Conservation (phyloP, 2,888 invertebrate species). For the Tetragonisca angustula region DNA sequence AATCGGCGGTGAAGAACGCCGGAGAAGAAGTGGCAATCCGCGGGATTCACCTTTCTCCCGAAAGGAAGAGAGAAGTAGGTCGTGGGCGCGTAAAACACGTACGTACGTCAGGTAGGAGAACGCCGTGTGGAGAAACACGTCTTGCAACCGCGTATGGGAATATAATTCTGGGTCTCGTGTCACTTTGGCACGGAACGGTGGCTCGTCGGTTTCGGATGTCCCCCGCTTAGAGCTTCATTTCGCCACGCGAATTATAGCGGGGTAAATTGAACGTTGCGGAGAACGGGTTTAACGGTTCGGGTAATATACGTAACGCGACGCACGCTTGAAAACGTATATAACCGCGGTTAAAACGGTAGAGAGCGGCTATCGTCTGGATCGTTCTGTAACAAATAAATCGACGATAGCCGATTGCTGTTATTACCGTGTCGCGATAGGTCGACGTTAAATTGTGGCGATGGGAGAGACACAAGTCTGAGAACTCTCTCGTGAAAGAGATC, state of each 20-base stretch:
- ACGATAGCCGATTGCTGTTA: conserved; percentile 3
- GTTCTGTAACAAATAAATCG: background rate
- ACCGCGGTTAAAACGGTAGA: background rate
- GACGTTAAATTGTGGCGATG: background rate
- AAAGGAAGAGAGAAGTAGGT: conserved; percentile 61
- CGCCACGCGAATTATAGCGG: conserved; percentile 27
- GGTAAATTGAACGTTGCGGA: conserved; percentile 19
- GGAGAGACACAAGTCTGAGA: background rate
- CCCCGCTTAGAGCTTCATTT: conserved; percentile 36
- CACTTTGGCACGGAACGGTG: conserved; percentile 26
- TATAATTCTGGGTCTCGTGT: conserved; percentile 60
- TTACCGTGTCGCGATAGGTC: background rate
- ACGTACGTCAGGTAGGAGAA: conserved; percentile 38
- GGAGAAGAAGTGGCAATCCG: conserved; percentile 52
- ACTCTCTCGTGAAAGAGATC: too few relatives aligned
- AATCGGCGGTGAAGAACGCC: conserved; percentile 58
- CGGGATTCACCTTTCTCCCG: conserved; percentile 53
- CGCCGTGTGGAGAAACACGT: conserved; percentile 29
- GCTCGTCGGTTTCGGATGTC: conserved; percentile 11
- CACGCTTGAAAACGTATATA: background rate
- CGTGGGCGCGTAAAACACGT: conserved; percentile 61
- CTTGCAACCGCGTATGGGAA: conserved; percentile 43
- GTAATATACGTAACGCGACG: conserved; percentile 11
- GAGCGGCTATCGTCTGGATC: background rate
- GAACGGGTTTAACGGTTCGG: conserved; percentile 37